Evolutionary conservation across 2,888 invertebrate species (phyloP).

Genomic region (Balanococcus diminutus): DNA sequence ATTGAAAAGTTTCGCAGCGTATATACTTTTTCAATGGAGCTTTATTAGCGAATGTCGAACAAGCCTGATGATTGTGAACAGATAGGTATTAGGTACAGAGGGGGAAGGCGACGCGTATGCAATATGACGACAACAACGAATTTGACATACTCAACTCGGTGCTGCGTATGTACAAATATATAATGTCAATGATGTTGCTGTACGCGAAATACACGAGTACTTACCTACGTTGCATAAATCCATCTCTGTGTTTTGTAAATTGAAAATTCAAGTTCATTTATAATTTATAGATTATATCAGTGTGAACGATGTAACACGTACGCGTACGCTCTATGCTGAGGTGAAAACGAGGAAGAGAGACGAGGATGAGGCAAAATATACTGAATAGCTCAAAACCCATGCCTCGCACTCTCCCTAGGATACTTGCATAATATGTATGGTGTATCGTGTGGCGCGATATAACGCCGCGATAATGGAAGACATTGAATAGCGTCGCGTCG

Average conservation of each 20-base stretch:
- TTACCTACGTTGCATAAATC: neutral
- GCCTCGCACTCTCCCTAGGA: neutral
- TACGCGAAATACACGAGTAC: neutral
- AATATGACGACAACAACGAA: neutral
- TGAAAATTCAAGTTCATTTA: constrained; percentile 11
- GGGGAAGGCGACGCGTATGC: neutral
- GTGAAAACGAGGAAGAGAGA: too few species aligned
- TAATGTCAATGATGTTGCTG: neutral
- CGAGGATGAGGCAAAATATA: neutral
- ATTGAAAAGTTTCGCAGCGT: neutral
- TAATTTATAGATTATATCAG: neutral
- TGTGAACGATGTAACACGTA: neutral
- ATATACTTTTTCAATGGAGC: constrained; percentile 3
- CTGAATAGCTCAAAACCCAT: neutral
- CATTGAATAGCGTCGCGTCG: neutral
- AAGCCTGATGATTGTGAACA: neutral
- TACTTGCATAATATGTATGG: neutral
- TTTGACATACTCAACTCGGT: neutral
- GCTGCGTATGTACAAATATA: neutral
- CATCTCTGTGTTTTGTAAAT: neutral
- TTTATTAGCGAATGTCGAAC: neutral
- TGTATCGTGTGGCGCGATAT: neutral
- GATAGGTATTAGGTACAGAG: too few species aligned
- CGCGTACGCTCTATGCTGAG: neutral
- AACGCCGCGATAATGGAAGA: neutral